A percentile compares a stretch with the other conserved stretches of the same genome.
phyloP scores from a whole-genome alignment of 2,888 invertebrate species.

The Phyto melanocephala region DNA sequence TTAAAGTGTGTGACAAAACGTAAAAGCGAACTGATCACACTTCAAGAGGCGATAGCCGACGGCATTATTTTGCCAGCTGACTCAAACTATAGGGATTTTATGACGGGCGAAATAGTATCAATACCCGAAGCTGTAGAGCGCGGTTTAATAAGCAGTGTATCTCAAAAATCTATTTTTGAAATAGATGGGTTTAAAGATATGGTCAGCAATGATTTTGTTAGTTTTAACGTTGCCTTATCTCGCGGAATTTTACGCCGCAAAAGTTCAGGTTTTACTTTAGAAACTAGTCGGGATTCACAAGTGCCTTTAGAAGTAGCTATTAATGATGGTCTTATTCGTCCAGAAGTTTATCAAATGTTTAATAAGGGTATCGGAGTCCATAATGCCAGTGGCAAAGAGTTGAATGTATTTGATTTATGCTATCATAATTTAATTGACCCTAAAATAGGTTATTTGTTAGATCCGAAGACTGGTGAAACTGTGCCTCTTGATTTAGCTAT shows the following conservation, averaged over 20 bases:
- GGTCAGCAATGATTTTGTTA: slow-evolving; percentile 88
- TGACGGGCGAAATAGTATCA: slow-evolving; percentile 85
- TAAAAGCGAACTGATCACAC: slow-evolving; percentile 88
- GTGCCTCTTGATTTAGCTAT: slow-evolving; percentile 92
- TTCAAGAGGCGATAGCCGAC: slow-evolving; percentile 90
- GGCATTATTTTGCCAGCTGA: slow-evolving; percentile 88
- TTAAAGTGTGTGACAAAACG: slow-evolving; percentile 91
- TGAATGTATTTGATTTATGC: slow-evolving; percentile 92
- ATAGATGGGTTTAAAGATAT: slow-evolving; percentile 94
- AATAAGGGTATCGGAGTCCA: slow-evolving; percentile 89
- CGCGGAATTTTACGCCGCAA: slow-evolving; percentile 88
- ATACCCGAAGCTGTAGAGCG: slow-evolving; percentile 93
- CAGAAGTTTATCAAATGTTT: slow-evolving; percentile 92
- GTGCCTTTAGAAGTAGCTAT: slow-evolving; percentile 90
- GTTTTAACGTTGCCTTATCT: slow-evolving; percentile 89
- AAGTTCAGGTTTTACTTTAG: slow-evolving; percentile 85
- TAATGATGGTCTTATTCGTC: slow-evolving; percentile 87
- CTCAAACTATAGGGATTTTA: slow-evolving; percentile 86
- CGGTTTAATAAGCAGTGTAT: slow-evolving; percentile 92
- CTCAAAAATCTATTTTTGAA: slow-evolving; percentile 93
- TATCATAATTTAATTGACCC: slow-evolving; percentile 92
- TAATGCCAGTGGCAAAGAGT: slow-evolving; percentile 85
- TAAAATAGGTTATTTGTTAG: slow-evolving; percentile 90
- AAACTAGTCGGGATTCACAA: slow-evolving; percentile 87
- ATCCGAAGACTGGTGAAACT: slow-evolving; percentile 85